phyloP scores from a whole-genome alignment of 2,113 vertebrate genomes.

The Thoracochromis brauschi region DNA sequence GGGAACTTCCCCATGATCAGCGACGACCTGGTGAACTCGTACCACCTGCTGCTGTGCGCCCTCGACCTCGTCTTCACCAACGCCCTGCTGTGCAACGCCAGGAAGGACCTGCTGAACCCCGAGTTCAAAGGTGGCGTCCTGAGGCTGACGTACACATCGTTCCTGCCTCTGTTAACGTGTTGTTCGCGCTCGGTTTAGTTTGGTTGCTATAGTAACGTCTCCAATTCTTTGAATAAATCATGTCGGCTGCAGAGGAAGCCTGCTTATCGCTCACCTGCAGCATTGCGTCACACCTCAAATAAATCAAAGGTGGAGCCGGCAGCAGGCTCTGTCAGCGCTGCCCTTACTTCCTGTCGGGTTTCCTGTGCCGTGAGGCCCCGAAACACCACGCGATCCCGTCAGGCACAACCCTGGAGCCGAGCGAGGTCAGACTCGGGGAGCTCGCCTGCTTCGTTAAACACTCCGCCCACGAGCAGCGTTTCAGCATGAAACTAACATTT shows the following conservation, averaged over 20 bases:
- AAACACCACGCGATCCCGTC: neutral
- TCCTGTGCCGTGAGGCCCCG: neutral
- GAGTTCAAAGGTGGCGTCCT: conserved; percentile 76
- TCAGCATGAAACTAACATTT: neutral
- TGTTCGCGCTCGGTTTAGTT: fast-evolving
- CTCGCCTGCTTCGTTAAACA: neutral
- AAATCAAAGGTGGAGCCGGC: neutral
- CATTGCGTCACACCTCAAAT: neutral
- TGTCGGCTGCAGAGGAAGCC: neutral
- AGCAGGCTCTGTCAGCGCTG: neutral
- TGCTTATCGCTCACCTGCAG: neutral
- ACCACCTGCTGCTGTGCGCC: conserved; percentile 87
- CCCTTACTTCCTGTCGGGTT: conserved; percentile 6
- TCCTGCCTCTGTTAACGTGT: neutral
- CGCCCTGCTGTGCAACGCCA: conserved; percentile 82
- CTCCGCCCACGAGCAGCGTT: neutral
- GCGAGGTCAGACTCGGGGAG: neutral
- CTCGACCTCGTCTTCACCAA: conserved; percentile 90
- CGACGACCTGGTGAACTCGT: conserved; percentile 95
- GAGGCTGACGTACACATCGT: neutral
- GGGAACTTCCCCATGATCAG: conserved; percentile 98
- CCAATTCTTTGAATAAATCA: neutral
- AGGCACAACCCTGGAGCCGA: neutral
- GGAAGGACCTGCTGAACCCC: conserved; percentile 87
- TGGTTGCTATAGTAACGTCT: neutral